Percentiles rank a stretch among this genome's conserved stretches.
Evolutionary conservation across 2,888 invertebrate genomes (phyloP).

Genomic region (Brenthis hecate): DNA sequence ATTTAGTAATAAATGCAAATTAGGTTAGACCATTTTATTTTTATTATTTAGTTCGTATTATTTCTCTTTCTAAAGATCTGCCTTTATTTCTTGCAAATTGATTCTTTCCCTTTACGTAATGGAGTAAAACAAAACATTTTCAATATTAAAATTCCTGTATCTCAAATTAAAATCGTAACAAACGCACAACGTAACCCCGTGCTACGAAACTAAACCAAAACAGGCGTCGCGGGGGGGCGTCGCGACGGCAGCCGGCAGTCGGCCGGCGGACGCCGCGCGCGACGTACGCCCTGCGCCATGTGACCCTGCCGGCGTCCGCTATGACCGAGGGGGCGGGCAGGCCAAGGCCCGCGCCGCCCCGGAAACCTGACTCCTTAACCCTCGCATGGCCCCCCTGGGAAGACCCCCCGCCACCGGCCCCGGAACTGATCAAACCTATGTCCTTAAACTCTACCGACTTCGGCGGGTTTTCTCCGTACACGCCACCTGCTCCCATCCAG

Average conservation of each 20-base stretch:
- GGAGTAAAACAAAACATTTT: background rate
- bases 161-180: slow-evolving; percentile 9
- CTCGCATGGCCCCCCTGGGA: slow-evolving; percentile 73
- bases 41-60: no score
- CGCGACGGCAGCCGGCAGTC: slow-evolving; percentile 66
- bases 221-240: slow-evolving; percentile 51
- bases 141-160: background rate
- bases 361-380: slow-evolving; percentile 72
- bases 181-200: slow-evolving; percentile 22
- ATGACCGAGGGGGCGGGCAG: slow-evolving; percentile 78
- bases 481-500: slow-evolving; percentile 74
- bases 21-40: no score
- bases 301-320: slow-evolving; percentile 61
- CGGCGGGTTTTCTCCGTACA: slow-evolving; percentile 80
- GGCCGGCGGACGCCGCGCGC: slow-evolving; percentile 53
- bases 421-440: slow-evolving; percentile 55
- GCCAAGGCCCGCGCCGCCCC: slow-evolving; percentile 79
- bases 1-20: no score
- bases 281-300: slow-evolving; percentile 59
- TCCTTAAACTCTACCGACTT: slow-evolving; percentile 56
- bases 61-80: background rate
- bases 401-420: slow-evolving; percentile 78
- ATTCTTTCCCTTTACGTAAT: background rate
- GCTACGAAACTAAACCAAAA: slow-evolving; percentile 42
- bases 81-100: background rate